phyloP scores from a whole-genome alignment of 2,113 vertebrate species.

The Acanthochromis polyacanthus region DNA sequence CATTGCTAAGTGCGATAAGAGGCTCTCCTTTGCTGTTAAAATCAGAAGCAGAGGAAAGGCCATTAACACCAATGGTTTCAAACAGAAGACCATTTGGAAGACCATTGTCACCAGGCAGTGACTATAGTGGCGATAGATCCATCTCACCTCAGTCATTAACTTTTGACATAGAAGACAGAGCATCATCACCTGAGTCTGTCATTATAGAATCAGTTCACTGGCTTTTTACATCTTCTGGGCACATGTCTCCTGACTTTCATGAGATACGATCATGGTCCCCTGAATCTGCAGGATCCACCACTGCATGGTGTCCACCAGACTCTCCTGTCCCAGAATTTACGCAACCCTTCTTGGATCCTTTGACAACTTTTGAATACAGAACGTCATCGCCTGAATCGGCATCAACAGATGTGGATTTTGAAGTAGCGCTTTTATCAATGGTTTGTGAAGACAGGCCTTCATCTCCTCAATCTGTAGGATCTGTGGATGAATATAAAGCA shows the following conservation, averaged over 20 bases:
- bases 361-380: constrained; percentile 10
- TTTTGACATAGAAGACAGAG: constrained; percentile 63
- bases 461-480: constrained; percentile 70
- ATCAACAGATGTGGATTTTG: constrained; percentile 29
- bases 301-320: constrained; percentile 33
- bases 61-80: constrained; percentile 73
- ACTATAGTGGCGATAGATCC: constrained; percentile 34
- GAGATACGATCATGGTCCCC: constrained; percentile 50
- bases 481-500: constrained; percentile 43
- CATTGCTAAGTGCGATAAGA: constrained; percentile 18
- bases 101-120: constrained; percentile 56
- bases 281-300: constrained; percentile 42
- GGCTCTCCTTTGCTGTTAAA: not conserved
- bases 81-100: constrained; percentile 72
- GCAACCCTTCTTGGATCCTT: constrained; percentile 14
- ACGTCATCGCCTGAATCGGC: constrained; percentile 48
- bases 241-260: constrained; percentile 26
- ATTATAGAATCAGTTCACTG: constrained; percentile 32
- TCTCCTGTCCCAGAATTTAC: constrained; percentile 55
- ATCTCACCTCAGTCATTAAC: constrained; percentile 61
- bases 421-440: not conserved
- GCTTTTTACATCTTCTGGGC: constrained; percentile 30
- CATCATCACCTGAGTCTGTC: constrained; percentile 53
- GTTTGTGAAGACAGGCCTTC: constrained; percentile 37
- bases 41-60: constrained; percentile 59